Conservation (phyloP, 2,888 invertebrate genomes). For the Prosapia bicincta region DNA sequence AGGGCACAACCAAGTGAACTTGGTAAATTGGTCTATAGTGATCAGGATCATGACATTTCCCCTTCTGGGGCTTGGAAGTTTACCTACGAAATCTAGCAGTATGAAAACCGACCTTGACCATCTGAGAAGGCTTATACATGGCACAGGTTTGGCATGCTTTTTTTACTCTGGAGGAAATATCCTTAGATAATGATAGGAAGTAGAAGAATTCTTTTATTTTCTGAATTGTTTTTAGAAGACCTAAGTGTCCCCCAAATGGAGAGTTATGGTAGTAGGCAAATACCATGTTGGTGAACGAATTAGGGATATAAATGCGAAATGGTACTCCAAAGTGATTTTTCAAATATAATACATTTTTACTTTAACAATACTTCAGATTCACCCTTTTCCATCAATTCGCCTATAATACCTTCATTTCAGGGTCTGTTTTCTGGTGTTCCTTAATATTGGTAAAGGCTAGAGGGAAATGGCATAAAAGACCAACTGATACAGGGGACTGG, state of each 20-base stretch:
- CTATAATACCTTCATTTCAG: not conserved
- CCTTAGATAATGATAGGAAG: conserved; percentile 3
- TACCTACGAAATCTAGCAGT: not conserved
- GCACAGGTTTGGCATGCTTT: conserved; percentile 5
- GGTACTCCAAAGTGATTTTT: not conserved
- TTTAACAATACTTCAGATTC: not conserved
- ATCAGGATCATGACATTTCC: conserved; percentile 7
- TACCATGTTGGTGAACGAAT: not conserved
- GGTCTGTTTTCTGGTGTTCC: not conserved
- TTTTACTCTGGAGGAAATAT: not conserved
- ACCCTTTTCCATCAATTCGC: not conserved
- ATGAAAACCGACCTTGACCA: not conserved
- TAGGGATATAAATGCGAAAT: not conserved
- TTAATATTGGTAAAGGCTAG: too few relatives aligned
- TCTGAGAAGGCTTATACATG: conserved; percentile 13
- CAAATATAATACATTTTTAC: not conserved
- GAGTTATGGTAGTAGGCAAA: conserved; percentile 11
- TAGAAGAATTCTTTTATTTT: not conserved
- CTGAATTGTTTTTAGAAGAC: not conserved
- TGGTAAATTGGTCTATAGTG: not conserved
- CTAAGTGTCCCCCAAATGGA: conserved; percentile 6
- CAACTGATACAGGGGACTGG: not conserved
- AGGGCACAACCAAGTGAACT: conserved; percentile 10
- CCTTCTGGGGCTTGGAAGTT: conserved; percentile 7
- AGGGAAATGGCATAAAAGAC: not conserved